Base-by-base conservation (phyloP, 2,888 invertebrate genomes). In the Stenodera caucasica region DNA sequence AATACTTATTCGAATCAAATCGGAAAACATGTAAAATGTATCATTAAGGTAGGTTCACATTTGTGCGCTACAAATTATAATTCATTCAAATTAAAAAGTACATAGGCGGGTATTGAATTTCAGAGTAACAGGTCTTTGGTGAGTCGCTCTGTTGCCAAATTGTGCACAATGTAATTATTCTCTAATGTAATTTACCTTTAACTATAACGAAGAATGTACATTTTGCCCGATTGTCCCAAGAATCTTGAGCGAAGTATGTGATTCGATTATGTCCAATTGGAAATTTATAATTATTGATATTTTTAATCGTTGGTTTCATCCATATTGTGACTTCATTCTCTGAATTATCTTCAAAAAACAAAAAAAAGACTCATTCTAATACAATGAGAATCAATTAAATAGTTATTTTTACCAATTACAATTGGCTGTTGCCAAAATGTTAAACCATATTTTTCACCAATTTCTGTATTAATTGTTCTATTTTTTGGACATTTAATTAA, bases 231-330 rank as follows among this genome's bases (percentile, higher is more conserved):
- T 89, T 89, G 45, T 84, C 82, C 60, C 82, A 83, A 1, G 81
- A 75, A 77, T 90, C 89, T 67, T 85, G 84, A 0, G 88, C 88
- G 11, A 83, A 81, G 74, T 88, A 89, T 0, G 82, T 83, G n/a
- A 90, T 82, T 11, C 75, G 76, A 4, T 85, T 85, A 21, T 75
- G 73, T 0, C 88, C 89, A 65, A 88, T 84, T 62, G 83, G 83
- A 51, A 87, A 83, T 69, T 82, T 83, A 52, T 84, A 82, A 40
- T 63, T 74, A 11, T 75, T 72, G 15, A 77, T 67, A 52, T 79
- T 77, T 40, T 78, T 78, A 4, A 88, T 78, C 12, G 84, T 82
- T 0, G 89, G 88, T 64, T 86, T 83, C 21, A 83, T 82, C 81
- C 86, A 86, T 37, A 86, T 70, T 0, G 81, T 80, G 0, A 87